Percentiles rank a stretch among this genome's conserved stretches.
Evolutionary conservation across 2,797 vertebrate genomes (phyloP).

Genomic region (Mormyrus proboscirostris): DNA sequence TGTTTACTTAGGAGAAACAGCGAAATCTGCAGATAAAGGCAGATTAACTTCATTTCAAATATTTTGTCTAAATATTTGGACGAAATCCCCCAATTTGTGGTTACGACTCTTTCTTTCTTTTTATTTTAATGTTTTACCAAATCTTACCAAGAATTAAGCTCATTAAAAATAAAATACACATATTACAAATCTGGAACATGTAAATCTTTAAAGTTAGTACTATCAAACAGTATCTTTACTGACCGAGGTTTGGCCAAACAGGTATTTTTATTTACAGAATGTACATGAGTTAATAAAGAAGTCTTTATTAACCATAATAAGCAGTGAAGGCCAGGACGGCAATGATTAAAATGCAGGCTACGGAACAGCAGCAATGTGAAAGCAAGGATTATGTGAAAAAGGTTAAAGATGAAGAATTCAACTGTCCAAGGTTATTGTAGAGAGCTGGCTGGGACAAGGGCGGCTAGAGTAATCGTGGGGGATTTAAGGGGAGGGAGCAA

Average conservation of each 20-base stretch:
- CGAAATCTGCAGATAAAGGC: conserved; percentile 23
- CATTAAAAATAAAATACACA: not conserved
- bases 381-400: not conserved
- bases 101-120: not conserved
- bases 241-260: not conserved
- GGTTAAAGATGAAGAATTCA: conserved; percentile 1
- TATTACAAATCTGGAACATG: not conserved
- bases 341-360: not conserved
- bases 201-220: not conserved
- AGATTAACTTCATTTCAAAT: not conserved
- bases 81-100: conserved; percentile 10
- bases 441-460: not conserved
- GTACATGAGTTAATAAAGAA: not conserved
- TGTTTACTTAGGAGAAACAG: conserved; percentile 36
- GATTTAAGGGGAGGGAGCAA: not conserved
- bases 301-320: not conserved
- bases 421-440: conserved; percentile 16
- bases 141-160: not conserved
- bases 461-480: not conserved
- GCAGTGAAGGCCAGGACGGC: not conserved
- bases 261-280: not conserved
- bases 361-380: not conserved
- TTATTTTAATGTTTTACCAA: not conserved
- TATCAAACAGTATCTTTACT: not conserved
- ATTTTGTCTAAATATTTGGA: conserved; percentile 9